Conservation (phyloP, 2,888 invertebrate genomes). For the Arrhopalites spinosus region DNA sequence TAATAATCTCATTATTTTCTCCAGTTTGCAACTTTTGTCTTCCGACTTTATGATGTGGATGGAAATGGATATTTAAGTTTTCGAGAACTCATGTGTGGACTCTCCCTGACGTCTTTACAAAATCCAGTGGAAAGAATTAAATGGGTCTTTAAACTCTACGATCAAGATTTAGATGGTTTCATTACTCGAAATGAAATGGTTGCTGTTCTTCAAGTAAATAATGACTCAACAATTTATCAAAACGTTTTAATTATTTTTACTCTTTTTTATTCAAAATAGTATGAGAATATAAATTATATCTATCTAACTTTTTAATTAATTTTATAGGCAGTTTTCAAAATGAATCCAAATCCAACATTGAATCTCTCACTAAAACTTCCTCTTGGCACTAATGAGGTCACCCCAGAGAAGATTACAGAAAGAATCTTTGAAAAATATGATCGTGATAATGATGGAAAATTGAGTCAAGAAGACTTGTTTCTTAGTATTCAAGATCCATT, state of each 20-base stretch:
- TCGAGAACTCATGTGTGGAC: slow-evolving; percentile 23
- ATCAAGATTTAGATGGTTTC: slow-evolving; percentile 25
- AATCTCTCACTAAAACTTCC: slow-evolving; percentile 23
- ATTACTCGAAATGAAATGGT: slow-evolving; percentile 24
- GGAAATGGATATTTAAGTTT: slow-evolving; percentile 20
- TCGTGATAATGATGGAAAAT: neutral
- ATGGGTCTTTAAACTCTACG: slow-evolving; percentile 34
- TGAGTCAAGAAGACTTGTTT: slow-evolving; percentile 9
- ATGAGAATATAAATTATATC: no score
- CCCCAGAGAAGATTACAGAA: slow-evolving; percentile 20
- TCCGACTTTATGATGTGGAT: slow-evolving; percentile 23
- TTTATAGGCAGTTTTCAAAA: slow-evolving; percentile 30
- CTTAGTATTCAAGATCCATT: slow-evolving; percentile 17
- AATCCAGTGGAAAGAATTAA: slow-evolving; percentile 16
- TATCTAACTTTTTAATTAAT: neutral
- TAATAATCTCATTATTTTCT: neutral
- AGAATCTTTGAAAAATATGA: slow-evolving; percentile 32
- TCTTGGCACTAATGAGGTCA: slow-evolving; percentile 9
- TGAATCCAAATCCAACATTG: slow-evolving; percentile 31
- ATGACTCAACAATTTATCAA: neutral
- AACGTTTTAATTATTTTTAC: no score
- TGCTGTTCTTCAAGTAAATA: slow-evolving; percentile 19
- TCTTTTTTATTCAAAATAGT: no score
- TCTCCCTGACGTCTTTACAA: slow-evolving; percentile 26
- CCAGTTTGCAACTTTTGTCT: slow-evolving; percentile 25